Evolutionary conservation across 2,888 invertebrate genomes (phyloP).

Genomic region (Thelaira solivaga): DNA sequence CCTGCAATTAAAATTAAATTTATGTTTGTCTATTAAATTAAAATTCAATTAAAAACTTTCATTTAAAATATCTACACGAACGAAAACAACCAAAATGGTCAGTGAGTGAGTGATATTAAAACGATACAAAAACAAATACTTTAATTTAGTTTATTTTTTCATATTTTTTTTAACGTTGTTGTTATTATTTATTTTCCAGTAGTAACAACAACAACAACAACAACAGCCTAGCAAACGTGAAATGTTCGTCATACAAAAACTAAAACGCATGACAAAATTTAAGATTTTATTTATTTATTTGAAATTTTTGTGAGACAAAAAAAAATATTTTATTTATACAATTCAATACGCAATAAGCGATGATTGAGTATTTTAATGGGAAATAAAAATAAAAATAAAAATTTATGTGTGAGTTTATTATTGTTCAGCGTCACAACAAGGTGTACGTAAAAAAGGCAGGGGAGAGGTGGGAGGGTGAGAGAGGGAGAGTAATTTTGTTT

Average conservation of each 20-base stretch:
- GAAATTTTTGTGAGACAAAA: not conserved
- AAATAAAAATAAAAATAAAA: conserved; percentile 1
- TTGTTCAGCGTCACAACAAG: conserved; percentile 5
- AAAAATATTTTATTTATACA: conserved; percentile 6
- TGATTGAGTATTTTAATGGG: conserved; percentile 40
- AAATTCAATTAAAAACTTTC: conserved; percentile 14
- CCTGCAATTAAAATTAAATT: conserved; percentile 31
- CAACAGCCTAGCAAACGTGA: not conserved
- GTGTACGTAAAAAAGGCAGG: not conserved
- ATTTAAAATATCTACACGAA: too few relatives aligned
- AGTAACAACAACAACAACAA: conserved; percentile 3
- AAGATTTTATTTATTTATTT: conserved; percentile 1
- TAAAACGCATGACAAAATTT: conserved; percentile 8
- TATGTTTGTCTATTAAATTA: not conserved
- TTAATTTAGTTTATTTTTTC: conserved; percentile 18
- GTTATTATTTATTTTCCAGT: conserved; percentile 21
- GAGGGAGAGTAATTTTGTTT: not conserved
- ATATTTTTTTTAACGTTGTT: not conserved
- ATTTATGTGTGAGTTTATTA: too few relatives aligned
- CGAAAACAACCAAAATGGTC: conserved; percentile 11
- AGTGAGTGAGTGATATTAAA: conserved; percentile 28
- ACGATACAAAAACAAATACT: conserved; percentile 39
- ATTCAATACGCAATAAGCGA: conserved; percentile 25
- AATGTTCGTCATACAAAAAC: not conserved
- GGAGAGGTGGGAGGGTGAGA: too few relatives aligned